These are phyloP conservation scores for Orthosia gothica DNA, from an alignment of 2,888 invertebrate species.

Conservation along the genomic window DNA sequence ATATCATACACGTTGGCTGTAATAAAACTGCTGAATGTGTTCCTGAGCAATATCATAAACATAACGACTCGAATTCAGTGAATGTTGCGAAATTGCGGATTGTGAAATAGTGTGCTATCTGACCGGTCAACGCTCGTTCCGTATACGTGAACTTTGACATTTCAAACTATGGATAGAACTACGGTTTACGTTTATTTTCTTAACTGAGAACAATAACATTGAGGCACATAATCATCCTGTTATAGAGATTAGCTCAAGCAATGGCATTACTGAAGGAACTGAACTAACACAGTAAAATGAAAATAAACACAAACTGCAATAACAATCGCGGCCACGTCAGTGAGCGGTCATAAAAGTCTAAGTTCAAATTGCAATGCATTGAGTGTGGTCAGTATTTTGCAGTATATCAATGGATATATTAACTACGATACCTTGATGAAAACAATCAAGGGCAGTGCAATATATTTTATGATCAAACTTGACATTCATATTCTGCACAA, in stretches of 20 bases:
- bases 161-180: slow-evolving; percentile 57
- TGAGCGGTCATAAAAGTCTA: slow-evolving; percentile 73
- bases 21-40: slow-evolving; percentile 52
- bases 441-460: slow-evolving; percentile 36
- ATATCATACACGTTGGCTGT: slow-evolving; percentile 46
- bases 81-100: slow-evolving; percentile 69
- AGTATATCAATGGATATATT: slow-evolving; percentile 44
- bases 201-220: slow-evolving; percentile 36
- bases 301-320: slow-evolving; percentile 67
- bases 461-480: slow-evolving; percentile 26
- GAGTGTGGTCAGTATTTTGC: slow-evolving; percentile 80
- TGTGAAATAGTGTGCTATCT: slow-evolving; percentile 67
- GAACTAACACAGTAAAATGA: slow-evolving; percentile 53
- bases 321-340: slow-evolving; percentile 71
- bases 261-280: slow-evolving; percentile 25
- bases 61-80: slow-evolving; percentile 49
- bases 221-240: slow-evolving; percentile 12
- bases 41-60: slow-evolving; percentile 57
- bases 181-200: slow-evolving; percentile 37
- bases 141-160: slow-evolving; percentile 76
- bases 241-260: slow-evolving; percentile 17
- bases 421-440: slow-evolving; percentile 34
- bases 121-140: slow-evolving; percentile 76
- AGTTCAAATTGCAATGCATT: slow-evolving; percentile 73
- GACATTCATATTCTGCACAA: slow-evolving; percentile 23